These are phyloP conservation scores for Silurus glanis DNA, from an alignment of 2,113 vertebrate species.

Conservation along the genomic window DNA sequence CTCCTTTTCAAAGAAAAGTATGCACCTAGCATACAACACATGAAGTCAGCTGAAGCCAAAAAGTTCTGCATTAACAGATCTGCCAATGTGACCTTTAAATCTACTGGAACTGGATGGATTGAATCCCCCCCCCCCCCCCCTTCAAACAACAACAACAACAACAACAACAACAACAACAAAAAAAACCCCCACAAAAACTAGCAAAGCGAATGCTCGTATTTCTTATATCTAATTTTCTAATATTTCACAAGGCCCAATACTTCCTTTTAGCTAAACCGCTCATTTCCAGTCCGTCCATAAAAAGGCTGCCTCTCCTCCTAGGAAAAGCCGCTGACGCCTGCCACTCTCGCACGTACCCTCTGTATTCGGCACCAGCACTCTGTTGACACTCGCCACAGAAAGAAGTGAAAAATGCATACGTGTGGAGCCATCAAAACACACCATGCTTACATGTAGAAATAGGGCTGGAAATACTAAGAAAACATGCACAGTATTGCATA, in stretches of 20 bases:
- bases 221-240: not conserved
- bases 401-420: conserved; percentile 22
- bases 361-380: conserved; percentile 32
- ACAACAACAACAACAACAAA: too few species aligned
- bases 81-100: not conserved
- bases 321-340: conserved; percentile 7
- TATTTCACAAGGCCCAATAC: not conserved
- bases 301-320: not conserved
- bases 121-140: too few species aligned
- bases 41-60: not conserved
- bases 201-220: not conserved
- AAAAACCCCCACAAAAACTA: not conserved
- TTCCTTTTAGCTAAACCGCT: not conserved
- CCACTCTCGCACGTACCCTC: conserved; percentile 31
- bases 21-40: not conserved
- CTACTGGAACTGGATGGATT: not conserved
- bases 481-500: not conserved
- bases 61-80: not conserved
- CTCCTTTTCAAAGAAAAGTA: conserved; percentile 46
- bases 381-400: conserved; percentile 20
- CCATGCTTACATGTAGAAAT: not conserved
- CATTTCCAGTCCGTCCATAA: not conserved
- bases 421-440: not conserved
- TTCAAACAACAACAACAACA: too few species aligned
- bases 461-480: not conserved